phyloP scores from a whole-genome alignment of 2,797 vertebrate species.

The Amblyraja radiata region DNA sequence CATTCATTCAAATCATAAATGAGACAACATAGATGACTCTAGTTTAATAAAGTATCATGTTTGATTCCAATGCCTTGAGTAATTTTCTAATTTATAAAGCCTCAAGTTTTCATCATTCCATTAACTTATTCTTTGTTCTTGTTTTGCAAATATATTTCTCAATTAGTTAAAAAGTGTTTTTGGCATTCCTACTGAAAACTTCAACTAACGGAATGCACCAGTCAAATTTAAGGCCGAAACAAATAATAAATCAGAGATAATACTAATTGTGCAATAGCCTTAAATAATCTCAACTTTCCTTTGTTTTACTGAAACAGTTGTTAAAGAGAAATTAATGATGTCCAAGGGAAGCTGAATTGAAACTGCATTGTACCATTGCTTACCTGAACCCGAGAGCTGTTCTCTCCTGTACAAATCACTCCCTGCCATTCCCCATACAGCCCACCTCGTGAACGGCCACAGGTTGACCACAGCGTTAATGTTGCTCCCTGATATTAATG shows the following conservation, averaged over 20 bases:
- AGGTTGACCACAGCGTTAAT: slow-evolving; percentile 88
- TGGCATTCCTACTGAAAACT: neutral
- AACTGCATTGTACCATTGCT: neutral
- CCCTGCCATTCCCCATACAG: slow-evolving; percentile 89
- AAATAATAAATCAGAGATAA: neutral
- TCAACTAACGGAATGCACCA: neutral
- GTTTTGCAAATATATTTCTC: neutral
- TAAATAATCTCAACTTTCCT: neutral
- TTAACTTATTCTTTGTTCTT: neutral
- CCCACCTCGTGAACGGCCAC: slow-evolving; percentile 79
- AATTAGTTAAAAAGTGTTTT: neutral
- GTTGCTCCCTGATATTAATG: slow-evolving; percentile 70
- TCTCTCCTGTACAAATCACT: slow-evolving; percentile 84
- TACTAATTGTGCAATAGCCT: neutral
- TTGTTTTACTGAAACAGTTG: too few species aligned
- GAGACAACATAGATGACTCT: neutral
- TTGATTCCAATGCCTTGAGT: neutral
- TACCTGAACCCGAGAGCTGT: slow-evolving; percentile 86
- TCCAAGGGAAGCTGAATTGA: neutral
- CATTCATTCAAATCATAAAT: neutral
- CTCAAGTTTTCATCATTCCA: neutral
- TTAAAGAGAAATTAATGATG: neutral
- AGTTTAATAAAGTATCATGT: neutral
- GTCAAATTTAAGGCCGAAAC: neutral
- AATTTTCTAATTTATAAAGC: neutral